A percentile compares a stretch with the other conserved stretches of the same genome.
phyloP scores from a whole-genome alignment of 1,140 invertebrate species.

The Lamellibrachia luymesi region DNA sequence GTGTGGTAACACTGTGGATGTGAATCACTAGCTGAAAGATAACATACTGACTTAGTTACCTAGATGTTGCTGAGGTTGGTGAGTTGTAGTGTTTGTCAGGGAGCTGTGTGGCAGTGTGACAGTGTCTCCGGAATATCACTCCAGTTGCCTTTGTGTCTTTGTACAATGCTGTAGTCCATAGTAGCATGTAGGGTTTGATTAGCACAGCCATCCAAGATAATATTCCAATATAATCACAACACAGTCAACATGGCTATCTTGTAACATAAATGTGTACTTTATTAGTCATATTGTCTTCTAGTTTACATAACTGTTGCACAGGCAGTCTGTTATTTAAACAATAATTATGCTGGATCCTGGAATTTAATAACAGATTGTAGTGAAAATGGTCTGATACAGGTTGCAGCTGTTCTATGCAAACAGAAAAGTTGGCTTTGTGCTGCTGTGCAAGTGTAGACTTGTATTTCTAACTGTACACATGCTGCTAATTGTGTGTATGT shows the following conservation, averaged over 20 bases:
- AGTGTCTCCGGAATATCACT: neutral
- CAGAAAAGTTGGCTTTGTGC: neutral
- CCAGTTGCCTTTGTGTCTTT: neutral
- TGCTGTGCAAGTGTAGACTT: neutral
- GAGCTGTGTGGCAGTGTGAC: no score
- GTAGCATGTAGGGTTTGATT: neutral
- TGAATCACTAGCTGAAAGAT: neutral
- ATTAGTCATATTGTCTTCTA: neutral
- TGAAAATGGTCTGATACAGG: neutral
- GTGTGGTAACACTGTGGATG: neutral
- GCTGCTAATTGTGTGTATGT: neutral
- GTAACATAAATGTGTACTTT: neutral
- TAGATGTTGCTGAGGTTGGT: neutral
- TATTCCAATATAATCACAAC: neutral
- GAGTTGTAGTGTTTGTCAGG: neutral
- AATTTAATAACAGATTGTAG: neutral
- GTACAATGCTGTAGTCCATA: neutral
- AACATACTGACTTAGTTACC: neutral
- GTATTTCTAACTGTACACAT: neutral
- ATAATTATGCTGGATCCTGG: no score
- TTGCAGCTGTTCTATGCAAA: neutral
- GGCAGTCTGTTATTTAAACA: no score
- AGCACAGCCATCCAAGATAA: neutral
- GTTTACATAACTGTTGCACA: no score
- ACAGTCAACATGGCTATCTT: neutral